Percentiles rank a stretch among this genome's conserved stretches.
These are phyloP conservation scores for Polydrusus tereticollis DNA, from an alignment of 2,888 invertebrate species.

Conservation along the genomic window DNA sequence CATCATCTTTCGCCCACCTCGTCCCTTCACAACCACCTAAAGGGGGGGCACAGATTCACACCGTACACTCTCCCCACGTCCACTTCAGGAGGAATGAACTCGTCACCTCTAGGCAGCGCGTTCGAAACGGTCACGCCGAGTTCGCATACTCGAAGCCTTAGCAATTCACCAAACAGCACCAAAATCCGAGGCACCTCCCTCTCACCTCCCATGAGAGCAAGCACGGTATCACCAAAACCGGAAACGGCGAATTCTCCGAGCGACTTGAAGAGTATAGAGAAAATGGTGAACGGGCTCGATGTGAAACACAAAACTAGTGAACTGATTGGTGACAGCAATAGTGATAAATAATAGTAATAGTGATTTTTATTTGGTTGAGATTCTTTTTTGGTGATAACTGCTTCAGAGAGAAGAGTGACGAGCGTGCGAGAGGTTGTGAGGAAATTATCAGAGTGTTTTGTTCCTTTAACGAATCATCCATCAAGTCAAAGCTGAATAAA, in stretches of 20 bases:
- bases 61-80: slow-evolving; percentile 86
- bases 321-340: slow-evolving; percentile 52
- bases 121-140: slow-evolving; percentile 92
- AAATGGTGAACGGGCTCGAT: slow-evolving; percentile 96
- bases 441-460: background rate
- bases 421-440: background rate
- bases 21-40: slow-evolving; percentile 77
- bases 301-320: slow-evolving; percentile 74
- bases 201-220: slow-evolving; percentile 72
- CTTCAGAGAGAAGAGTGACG: background rate
- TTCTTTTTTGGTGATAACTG: slow-evolving; percentile 21
- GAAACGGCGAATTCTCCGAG: slow-evolving; percentile 73
- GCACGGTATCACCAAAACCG: slow-evolving; percentile 71
- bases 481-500: background rate
- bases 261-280: slow-evolving; percentile 95
- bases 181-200: slow-evolving; percentile 66
- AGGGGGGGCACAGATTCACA: slow-evolving; percentile 85
- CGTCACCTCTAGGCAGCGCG: slow-evolving; percentile 81
- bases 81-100: slow-evolving; percentile 66
- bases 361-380: slow-evolving; percentile 13
- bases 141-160: slow-evolving; percentile 75
- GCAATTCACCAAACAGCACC: slow-evolving; percentile 71
- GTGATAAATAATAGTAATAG: slow-evolving; percentile 61
- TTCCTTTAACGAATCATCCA: background rate
- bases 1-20: slow-evolving; percentile 68